Evolutionary conservation across 2,797 vertebrate genomes (phyloP).

Genomic region (Paramormyrops hopkinsi): DNA sequence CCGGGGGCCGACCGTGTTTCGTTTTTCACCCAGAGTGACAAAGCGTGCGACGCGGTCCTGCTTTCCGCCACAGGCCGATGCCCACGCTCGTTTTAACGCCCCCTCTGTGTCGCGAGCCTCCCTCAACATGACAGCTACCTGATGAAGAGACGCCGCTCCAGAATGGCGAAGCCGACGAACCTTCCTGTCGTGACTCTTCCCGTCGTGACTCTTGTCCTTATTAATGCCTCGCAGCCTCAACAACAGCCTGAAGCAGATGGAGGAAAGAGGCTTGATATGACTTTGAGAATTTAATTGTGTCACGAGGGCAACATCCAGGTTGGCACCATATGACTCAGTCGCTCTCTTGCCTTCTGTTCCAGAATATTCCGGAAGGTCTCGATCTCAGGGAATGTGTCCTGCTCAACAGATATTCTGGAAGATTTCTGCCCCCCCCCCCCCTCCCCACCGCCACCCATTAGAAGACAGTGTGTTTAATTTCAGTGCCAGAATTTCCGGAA

Average conservation of each 20-base stretch:
- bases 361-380: background rate
- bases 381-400: background rate
- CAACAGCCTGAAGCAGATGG: background rate
- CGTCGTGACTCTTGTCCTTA: background rate
- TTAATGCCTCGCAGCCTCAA: background rate
- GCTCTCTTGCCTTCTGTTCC: background rate
- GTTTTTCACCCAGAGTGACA: background rate
- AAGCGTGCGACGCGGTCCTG: background rate
- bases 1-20: background rate
- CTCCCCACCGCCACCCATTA: background rate
- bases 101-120: background rate
- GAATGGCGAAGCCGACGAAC: background rate
- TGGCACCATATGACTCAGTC: background rate
- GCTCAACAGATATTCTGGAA: background rate
- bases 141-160: background rate
- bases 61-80: background rate
- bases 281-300: constrained; percentile 1
- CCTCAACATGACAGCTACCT: background rate
- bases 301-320: background rate
- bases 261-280: background rate
- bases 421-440: background rate
- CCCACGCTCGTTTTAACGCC: background rate
- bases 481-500: background rate
- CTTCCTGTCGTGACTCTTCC: background rate
- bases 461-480: background rate